phyloP scores from a whole-genome alignment of 2,888 invertebrate species.

The Nomada lathburiana region DNA sequence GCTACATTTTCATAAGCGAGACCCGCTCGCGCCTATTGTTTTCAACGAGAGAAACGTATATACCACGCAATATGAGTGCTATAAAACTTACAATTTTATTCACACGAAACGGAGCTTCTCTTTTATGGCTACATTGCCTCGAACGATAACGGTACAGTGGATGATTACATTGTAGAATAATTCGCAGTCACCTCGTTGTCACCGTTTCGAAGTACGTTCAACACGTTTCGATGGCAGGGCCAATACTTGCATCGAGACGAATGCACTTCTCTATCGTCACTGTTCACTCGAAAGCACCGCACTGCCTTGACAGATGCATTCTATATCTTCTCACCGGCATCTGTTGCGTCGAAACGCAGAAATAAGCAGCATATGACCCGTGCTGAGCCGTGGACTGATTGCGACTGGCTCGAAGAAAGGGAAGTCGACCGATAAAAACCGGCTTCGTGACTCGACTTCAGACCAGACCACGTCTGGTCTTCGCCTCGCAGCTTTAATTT shows the following conservation, averaged over 20 bases:
- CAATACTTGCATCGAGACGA: not conserved
- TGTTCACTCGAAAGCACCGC: not conserved
- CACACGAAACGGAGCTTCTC: not conserved
- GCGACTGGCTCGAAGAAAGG: slow-evolving; percentile 53
- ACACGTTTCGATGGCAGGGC: too few relatives aligned
- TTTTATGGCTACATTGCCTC: not conserved
- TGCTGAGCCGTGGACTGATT: slow-evolving; percentile 19
- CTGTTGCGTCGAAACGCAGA: slow-evolving; percentile 1
- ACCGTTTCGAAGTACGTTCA: not conserved
- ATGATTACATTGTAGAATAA: not conserved
- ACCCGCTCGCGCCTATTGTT: not conserved
- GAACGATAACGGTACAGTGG: not conserved
- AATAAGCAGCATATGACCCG: slow-evolving; percentile 24
- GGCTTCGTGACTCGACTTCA: slow-evolving; percentile 53
- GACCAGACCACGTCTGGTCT: slow-evolving; percentile 19
- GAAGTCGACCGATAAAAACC: slow-evolving; percentile 55
- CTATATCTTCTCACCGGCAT: not conserved
- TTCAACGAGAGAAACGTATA: not conserved
- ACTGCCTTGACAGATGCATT: not conserved
- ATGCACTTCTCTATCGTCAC: not conserved
- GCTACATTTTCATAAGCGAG: not conserved
- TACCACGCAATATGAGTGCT: not conserved
- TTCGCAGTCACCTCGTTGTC: not conserved
- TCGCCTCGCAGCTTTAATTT: slow-evolving; percentile 24
- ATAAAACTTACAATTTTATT: not conserved